Evolutionary conservation across 1,140 invertebrate species (phyloP).

Genomic region (Drosophila grimshawi): DNA sequence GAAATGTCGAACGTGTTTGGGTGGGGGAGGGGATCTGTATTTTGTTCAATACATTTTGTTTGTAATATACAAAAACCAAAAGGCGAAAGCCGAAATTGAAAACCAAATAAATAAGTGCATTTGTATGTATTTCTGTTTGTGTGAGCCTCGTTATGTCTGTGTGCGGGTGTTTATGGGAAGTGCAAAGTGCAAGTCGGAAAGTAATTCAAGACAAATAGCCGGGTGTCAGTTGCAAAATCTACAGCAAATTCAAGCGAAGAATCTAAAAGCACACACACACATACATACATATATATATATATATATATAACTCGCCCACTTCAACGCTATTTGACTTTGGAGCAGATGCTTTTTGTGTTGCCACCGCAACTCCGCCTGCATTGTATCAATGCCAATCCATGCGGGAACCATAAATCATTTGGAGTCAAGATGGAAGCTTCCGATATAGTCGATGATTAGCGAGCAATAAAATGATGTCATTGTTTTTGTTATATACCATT

Average conservation of each 20-base stretch:
- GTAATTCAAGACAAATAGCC: slow-evolving; percentile 57
- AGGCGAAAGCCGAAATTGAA: slow-evolving; percentile 52
- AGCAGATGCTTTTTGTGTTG: not conserved
- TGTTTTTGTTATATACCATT: slow-evolving; percentile 15
- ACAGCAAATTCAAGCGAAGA: slow-evolving; percentile 31
- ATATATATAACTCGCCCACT: not conserved
- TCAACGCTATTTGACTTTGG: not conserved
- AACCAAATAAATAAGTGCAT: slow-evolving; percentile 56
- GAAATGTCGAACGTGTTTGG: not conserved
- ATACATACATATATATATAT: not conserved
- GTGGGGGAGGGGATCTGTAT: not conserved
- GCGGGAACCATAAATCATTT: slow-evolving; percentile 54
- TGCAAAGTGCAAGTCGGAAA: slow-evolving; percentile 46
- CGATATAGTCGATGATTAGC: slow-evolving; percentile 53
- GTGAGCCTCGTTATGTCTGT: not conserved
- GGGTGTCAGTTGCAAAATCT: slow-evolving; percentile 44
- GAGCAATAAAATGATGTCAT: slow-evolving; percentile 38
- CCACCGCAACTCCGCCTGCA: slow-evolving; percentile 16
- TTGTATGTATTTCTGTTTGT: slow-evolving; percentile 5
- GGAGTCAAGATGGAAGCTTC: slow-evolving; percentile 47
- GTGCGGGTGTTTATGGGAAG: slow-evolving; percentile 5
- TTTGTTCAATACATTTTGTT: slow-evolving; percentile 41
- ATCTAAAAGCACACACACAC: slow-evolving; percentile 5
- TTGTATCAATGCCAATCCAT: slow-evolving; percentile 55
- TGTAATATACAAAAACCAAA: slow-evolving; percentile 38